Conservation (phyloP, 2,888 invertebrate species). For the Amorpha juglandis region DNA sequence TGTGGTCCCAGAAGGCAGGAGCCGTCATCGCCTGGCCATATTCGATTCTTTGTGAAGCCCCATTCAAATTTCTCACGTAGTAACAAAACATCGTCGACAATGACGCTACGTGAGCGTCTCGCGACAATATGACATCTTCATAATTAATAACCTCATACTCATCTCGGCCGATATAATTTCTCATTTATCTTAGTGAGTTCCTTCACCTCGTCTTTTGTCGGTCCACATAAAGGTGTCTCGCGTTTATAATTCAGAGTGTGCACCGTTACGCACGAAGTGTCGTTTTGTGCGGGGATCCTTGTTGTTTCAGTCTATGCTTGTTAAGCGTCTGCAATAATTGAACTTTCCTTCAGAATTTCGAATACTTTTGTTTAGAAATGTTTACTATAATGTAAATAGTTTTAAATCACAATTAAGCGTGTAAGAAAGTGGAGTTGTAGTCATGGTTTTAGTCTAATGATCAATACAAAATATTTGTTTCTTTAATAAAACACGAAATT, state of each 20-base stretch:
- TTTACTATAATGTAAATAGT: constrained; percentile 47
- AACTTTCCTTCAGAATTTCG: constrained; percentile 12
- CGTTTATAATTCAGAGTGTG: constrained; percentile 77
- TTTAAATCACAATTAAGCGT: constrained; percentile 20
- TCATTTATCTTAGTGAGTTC: constrained; percentile 79
- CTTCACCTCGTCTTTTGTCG: constrained; percentile 79
- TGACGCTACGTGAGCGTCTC: constrained; percentile 69
- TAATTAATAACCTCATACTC: constrained; percentile 83
- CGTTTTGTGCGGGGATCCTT: constrained; percentile 60
- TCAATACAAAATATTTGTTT: not conserved
- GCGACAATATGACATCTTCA: constrained; percentile 81
- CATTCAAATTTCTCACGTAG: constrained; percentile 76
- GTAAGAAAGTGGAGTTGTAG: not conserved
- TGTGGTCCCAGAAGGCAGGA: constrained; percentile 75
- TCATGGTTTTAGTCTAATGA: not conserved
- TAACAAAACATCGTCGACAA: constrained; percentile 75
- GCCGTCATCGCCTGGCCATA: constrained; percentile 56
- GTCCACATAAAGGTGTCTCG: constrained; percentile 71
- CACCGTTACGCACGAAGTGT: constrained; percentile 79
- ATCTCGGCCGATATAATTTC: constrained; percentile 82
- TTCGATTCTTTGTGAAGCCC: constrained; percentile 66
- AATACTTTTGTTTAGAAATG: constrained; percentile 4
- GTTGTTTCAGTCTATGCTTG: constrained; percentile 38
- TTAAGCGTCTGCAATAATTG: constrained; percentile 46
- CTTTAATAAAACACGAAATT: too few species aligned